Evolutionary conservation across 1,140 invertebrate genomes (phyloP).

Genomic region (Catajapyx aquilonaris): DNA sequence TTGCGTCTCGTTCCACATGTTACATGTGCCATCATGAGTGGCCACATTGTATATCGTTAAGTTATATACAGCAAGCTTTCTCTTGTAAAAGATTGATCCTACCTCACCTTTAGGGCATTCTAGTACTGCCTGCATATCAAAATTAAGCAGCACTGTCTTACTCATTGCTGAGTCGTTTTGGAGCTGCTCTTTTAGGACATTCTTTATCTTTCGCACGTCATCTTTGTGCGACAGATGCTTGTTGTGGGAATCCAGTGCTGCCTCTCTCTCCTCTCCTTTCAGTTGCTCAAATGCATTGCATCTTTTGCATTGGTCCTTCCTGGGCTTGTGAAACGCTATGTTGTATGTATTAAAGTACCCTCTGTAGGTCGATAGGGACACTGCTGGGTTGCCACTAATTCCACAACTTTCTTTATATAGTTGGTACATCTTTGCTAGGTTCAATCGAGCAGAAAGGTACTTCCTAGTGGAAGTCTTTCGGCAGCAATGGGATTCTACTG

Average conservation of each 20-base stretch:
- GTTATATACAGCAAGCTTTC: conserved; percentile 22
- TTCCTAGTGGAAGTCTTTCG: not conserved
- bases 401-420: not conserved
- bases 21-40: conserved; percentile 16
- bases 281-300: not conserved
- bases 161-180: not conserved
- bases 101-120: not conserved
- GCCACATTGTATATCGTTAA: conserved; percentile 20
- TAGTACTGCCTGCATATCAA: conserved; percentile 2
- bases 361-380: not conserved
- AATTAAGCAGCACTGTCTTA: conserved; percentile 1
- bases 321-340: not conserved
- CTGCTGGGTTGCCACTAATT: not conserved
- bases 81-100: conserved; percentile 16
- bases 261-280: not conserved
- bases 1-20: conserved; percentile 22
- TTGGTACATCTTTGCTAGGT: not conserved
- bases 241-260: not conserved
- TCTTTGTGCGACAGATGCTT: not conserved
- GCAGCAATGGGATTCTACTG: conserved; percentile 1
- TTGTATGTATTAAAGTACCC: not conserved
- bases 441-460: not conserved
- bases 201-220: not conserved
- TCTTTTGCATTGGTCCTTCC: not conserved
- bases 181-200: not conserved